phyloP scores from a whole-genome alignment of 2,797 vertebrate species.

The Microctenopoma steveboyesi region DNA sequence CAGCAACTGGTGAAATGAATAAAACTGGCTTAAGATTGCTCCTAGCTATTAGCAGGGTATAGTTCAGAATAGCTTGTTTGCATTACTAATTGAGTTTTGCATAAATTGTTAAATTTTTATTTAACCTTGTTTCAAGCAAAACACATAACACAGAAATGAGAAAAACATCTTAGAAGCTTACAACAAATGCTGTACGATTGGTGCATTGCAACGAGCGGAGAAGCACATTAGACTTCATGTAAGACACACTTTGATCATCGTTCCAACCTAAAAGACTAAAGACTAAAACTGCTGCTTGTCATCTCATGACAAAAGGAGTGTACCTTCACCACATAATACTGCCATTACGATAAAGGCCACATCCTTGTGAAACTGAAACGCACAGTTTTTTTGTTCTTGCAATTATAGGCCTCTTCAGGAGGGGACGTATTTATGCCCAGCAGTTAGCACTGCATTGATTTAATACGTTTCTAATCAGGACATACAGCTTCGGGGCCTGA shows the following conservation, averaged over 20 bases:
- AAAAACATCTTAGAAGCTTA: not conserved
- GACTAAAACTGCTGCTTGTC: slow-evolving; percentile 24
- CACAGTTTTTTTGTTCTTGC: slow-evolving; percentile 61
- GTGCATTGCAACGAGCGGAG: slow-evolving; percentile 14
- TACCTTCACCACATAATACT: slow-evolving; percentile 61
- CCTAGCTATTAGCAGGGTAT: rapidly evolving
- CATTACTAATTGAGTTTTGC: not conserved
- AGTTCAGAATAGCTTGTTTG: slow-evolving; percentile 10
- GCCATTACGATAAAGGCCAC: slow-evolving; percentile 69
- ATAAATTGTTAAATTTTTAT: slow-evolving; percentile 19
- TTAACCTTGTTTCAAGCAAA: slow-evolving; percentile 30
- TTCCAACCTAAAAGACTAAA: slow-evolving; percentile 32
- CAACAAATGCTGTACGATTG: slow-evolving; percentile 5
- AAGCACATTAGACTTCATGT: slow-evolving; percentile 27
- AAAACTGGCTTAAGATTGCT: slow-evolving; percentile 11
- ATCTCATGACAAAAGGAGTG: slow-evolving; percentile 59
- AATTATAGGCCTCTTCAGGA: slow-evolving; percentile 83
- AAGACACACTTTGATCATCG: slow-evolving; percentile 75
- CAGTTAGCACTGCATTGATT: slow-evolving; percentile 98
- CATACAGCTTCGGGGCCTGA: slow-evolving; percentile 94
- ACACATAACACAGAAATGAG: not conserved
- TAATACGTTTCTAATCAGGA: slow-evolving; percentile 99
- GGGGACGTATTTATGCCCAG: slow-evolving; percentile 81
- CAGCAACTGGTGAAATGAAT: not conserved
- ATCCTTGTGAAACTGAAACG: slow-evolving; percentile 72